phyloP scores from a whole-genome alignment of 64 coral and sea anemone genomes.

The Montipora cactus region DNA sequence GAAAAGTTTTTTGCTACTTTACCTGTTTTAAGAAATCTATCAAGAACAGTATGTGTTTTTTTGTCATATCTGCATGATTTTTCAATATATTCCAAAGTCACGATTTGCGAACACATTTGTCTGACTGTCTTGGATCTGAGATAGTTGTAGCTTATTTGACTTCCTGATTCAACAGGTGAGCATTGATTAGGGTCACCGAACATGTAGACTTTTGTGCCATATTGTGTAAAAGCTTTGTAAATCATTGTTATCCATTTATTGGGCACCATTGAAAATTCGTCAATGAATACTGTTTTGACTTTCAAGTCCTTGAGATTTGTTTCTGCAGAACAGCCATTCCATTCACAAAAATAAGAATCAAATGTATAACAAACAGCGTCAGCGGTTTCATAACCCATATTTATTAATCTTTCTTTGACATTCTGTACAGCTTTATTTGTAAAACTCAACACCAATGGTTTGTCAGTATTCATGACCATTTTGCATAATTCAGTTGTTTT shows the following conservation, averaged over 20 bases:
- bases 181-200: not conserved
- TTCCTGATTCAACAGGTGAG: not conserved
- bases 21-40: slow-evolving; percentile 5
- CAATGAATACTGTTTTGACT: slow-evolving; percentile 41
- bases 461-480: no score
- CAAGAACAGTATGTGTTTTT: not conserved
- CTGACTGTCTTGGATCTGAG: not conserved
- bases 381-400: not conserved
- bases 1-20: not conserved
- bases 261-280: not conserved
- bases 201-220: not conserved
- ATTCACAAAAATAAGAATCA: no score
- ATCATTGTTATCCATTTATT: no score
- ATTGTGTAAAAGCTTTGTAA: no score
- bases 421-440: no score
- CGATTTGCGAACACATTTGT: not conserved
- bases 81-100: not conserved
- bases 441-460: no score
- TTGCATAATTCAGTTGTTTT: no score
- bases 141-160: not conserved
- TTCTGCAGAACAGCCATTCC: no score
- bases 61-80: slow-evolving; percentile 1
- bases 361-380: no score
- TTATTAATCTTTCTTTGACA: no score
- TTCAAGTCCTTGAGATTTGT: not conserved